Conservation (phyloP, 2,797 vertebrate species). For the Poeciliopsis gracilis region DNA sequence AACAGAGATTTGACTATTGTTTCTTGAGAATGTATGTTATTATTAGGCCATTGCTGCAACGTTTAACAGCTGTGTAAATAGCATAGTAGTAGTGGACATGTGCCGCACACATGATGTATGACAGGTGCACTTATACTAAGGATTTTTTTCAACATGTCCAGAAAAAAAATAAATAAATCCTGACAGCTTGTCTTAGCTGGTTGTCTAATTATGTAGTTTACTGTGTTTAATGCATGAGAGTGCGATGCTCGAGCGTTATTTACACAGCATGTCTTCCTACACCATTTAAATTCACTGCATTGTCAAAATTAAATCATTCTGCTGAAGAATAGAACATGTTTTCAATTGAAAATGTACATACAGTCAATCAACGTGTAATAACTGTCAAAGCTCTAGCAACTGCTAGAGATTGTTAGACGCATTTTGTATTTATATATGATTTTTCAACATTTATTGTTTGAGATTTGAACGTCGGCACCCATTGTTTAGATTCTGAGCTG, state of each 20-base stretch:
- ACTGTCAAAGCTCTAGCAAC: neutral
- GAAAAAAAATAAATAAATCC: neutral
- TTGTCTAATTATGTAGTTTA: neutral
- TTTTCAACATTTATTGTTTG: neutral
- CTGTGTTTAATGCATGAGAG: neutral
- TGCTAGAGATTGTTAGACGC: too few species aligned
- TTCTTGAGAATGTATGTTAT: neutral
- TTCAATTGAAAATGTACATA: neutral
- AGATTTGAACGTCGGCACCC: neutral
- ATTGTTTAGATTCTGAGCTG: neutral
- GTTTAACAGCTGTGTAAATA: conserved; percentile 1
- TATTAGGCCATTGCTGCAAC: neutral
- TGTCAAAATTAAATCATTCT: neutral
- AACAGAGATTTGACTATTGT: neutral
- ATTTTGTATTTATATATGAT: neutral
- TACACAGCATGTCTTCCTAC: neutral
- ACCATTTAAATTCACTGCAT: neutral
- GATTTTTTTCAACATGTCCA: neutral
- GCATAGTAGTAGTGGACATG: neutral
- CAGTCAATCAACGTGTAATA: neutral
- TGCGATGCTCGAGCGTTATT: neutral
- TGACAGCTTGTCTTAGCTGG: neutral
- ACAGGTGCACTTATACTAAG: neutral
- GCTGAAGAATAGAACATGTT: neutral
- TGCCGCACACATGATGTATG: neutral